Evolutionary conservation across 2,888 invertebrate genomes (phyloP).

Genomic region (Drosophila recens): DNA sequence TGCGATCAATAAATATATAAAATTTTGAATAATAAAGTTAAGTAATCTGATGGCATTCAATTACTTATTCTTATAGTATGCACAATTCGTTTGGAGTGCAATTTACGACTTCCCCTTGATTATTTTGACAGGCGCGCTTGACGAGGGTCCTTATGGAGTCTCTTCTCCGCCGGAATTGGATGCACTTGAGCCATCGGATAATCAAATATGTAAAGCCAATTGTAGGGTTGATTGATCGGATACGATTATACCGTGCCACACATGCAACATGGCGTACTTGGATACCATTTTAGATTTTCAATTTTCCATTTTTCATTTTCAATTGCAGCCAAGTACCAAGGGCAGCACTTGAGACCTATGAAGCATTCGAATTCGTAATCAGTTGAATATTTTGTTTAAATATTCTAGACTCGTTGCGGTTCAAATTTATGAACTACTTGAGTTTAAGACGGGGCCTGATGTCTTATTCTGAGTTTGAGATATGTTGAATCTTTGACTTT

Average conservation of each 20-base stretch:
- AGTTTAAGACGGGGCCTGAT: constrained; percentile 40
- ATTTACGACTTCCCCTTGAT: constrained; percentile 73
- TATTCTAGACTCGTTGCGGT: constrained; percentile 66
- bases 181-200: constrained; percentile 58
- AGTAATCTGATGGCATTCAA: background rate
- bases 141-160: constrained; percentile 55
- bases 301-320: constrained; percentile 25
- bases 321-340: constrained; percentile 45
- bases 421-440: constrained; percentile 72
- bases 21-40: constrained; percentile 5
- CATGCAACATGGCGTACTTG: constrained; percentile 49
- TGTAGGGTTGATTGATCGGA: constrained; percentile 37
- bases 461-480: constrained; percentile 31
- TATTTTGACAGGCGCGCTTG: constrained; percentile 70
- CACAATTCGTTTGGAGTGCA: constrained; percentile 33
- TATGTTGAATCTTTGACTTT: constrained; percentile 18
- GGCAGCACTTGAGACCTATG: constrained; percentile 60
- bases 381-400: constrained; percentile 47
- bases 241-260: constrained; percentile 25
- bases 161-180: constrained; percentile 5
- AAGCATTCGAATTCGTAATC: constrained; percentile 66
- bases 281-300: constrained; percentile 43
- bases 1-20: constrained; percentile 5
- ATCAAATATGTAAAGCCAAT: constrained; percentile 45
- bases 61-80: background rate